Evolutionary conservation across 2,888 invertebrate genomes (phyloP).

Genomic region (Branchipolynoe longqiensis): DNA sequence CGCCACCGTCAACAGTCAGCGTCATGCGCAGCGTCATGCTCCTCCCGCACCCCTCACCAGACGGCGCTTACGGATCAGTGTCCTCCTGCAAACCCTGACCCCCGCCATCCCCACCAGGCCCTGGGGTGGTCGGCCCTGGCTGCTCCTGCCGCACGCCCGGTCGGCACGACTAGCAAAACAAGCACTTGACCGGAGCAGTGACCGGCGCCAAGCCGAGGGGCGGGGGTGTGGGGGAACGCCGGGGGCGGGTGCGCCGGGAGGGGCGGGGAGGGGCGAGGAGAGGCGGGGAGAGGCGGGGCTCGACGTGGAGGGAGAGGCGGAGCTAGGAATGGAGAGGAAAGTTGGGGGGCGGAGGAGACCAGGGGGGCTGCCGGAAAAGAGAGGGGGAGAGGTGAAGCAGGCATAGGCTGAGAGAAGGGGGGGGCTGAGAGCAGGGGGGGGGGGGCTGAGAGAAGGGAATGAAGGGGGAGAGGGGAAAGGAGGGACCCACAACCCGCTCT

Average conservation of each 20-base stretch:
- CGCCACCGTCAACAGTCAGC: no score
- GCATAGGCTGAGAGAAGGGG: not conserved
- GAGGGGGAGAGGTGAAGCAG: not conserved
- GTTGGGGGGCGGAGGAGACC: not conserved
- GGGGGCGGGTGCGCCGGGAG: not conserved
- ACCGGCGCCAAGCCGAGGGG: conserved; percentile 11
- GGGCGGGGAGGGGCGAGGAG: not conserved
- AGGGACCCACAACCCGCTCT: not conserved
- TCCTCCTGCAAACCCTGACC: not conserved
- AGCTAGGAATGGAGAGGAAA: no score
- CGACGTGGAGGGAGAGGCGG: not conserved
- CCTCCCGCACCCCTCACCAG: no score
- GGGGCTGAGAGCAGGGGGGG: not conserved
- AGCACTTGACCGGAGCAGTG: conserved; percentile 10
- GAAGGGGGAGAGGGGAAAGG: not conserved
- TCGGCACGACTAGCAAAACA: conserved; percentile 2
- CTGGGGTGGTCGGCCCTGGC: conserved; percentile 3
- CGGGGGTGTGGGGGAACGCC: not conserved
- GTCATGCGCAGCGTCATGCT: no score
- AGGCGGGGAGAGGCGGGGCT: not conserved
- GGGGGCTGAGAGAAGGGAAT: no score
- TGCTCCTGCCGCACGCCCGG: not conserved
- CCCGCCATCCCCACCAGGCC: not conserved
- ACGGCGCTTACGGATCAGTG: no score
- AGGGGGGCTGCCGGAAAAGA: not conserved